Conservation (phyloP, 2,888 invertebrate genomes). For the Endotricha flammealis region DNA sequence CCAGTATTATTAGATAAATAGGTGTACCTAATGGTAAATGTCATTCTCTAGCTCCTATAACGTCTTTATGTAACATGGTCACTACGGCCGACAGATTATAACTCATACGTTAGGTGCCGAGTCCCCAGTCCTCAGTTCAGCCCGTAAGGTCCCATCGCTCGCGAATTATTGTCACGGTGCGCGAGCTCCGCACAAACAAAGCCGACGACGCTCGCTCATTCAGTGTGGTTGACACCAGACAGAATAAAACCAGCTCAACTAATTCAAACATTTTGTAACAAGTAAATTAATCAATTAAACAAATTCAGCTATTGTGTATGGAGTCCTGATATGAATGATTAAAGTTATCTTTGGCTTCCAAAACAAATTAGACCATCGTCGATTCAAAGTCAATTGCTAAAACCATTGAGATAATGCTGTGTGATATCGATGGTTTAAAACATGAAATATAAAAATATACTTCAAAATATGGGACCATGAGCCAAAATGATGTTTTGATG, state of each 20-base stretch:
- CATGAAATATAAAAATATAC: background rate
- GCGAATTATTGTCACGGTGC: slow-evolving; percentile 23
- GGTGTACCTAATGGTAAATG: slow-evolving; percentile 52
- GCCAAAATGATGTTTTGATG: background rate
- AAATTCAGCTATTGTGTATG: no score
- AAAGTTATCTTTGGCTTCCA: background rate
- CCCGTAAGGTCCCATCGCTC: slow-evolving; percentile 36
- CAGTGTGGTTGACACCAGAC: no score
- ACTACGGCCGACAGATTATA: slow-evolving; percentile 46
- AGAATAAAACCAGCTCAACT: no score
- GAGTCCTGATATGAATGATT: no score
- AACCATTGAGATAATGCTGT: no score
- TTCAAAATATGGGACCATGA: background rate
- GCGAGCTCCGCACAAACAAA: no score
- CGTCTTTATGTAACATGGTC: slow-evolving; percentile 50
- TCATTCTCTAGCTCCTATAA: slow-evolving; percentile 64
- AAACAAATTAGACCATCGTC: background rate
- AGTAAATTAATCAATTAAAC: no score
- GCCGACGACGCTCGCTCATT: no score
- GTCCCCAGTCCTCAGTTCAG: slow-evolving; percentile 18
- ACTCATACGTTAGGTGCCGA: slow-evolving; percentile 35
- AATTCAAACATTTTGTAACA: no score
- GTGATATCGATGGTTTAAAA: background rate
- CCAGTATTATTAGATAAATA: slow-evolving; percentile 76
- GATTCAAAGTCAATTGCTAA: slow-evolving; percentile 1